Conservation (phyloP, 2,113 vertebrate genomes). For the Rousettus leschenaultii region DNA sequence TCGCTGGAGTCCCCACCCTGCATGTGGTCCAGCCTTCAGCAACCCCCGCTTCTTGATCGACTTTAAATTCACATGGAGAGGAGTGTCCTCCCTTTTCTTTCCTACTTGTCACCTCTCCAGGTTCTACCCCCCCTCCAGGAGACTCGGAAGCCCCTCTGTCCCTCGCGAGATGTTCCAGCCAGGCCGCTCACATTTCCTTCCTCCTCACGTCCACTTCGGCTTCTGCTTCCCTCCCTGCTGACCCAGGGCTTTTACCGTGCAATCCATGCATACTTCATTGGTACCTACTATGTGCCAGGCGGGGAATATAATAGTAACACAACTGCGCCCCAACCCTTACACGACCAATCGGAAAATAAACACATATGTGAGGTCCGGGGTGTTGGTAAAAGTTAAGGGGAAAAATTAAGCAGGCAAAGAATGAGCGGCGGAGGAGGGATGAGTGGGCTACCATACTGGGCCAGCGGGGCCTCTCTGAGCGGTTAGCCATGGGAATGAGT, state of each 20-base stretch:
- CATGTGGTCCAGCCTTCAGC: not conserved
- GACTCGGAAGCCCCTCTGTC: not conserved
- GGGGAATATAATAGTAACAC: not conserved
- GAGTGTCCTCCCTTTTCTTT: not conserved
- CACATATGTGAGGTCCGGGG: not conserved
- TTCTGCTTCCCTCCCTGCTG: not conserved
- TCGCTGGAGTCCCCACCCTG: not conserved
- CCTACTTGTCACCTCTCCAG: not conserved
- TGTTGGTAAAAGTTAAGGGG: not conserved
- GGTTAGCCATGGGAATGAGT: not conserved
- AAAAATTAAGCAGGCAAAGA: not conserved
- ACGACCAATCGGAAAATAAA: not conserved
- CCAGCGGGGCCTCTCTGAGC: not conserved
- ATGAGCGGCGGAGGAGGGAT: not conserved
- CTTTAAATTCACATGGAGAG: not conserved
- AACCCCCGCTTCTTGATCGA: not conserved
- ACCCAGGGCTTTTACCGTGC: not conserved
- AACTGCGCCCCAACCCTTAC: not conserved
- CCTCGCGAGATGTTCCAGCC: accelerated
- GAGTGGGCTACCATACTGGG: accelerated
- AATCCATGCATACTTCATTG: not conserved
- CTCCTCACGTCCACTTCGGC: not conserved
- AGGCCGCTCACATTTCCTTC: not conserved
- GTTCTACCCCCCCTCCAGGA: not conserved
- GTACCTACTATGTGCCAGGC: not conserved